These are phyloP conservation scores for Eubucco bourcierii DNA, from an alignment of 2,113 vertebrate genomes.

Conservation along the genomic window DNA sequence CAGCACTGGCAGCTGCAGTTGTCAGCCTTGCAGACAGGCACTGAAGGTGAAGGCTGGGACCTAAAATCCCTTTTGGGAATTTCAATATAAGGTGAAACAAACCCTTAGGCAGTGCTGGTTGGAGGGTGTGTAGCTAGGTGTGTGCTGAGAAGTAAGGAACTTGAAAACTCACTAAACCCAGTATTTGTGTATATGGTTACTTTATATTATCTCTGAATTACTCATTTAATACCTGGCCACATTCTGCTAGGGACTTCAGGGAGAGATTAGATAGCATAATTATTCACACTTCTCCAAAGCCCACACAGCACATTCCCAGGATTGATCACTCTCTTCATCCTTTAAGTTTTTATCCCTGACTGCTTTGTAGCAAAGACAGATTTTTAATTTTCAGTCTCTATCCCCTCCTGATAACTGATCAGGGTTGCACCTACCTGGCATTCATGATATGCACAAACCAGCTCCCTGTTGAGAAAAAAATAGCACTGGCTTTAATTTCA, in stretches of 20 bases:
- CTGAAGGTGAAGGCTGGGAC: background rate
- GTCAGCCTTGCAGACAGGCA: background rate
- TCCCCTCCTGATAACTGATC: background rate
- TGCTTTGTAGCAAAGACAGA: background rate
- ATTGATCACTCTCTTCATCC: background rate
- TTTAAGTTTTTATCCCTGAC: background rate
- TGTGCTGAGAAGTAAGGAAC: background rate
- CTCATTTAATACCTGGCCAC: background rate
- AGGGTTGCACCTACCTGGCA: background rate
- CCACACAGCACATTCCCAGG: background rate
- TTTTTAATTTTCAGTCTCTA: background rate
- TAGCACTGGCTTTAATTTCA: background rate
- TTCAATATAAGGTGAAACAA: background rate
- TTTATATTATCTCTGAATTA: background rate
- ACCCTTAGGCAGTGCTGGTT: background rate
- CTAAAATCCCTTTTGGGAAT: background rate
- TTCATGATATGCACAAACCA: background rate
- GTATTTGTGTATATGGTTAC: background rate
- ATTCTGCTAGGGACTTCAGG: background rate
- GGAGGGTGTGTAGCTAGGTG: background rate
- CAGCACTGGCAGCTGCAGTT: background rate
- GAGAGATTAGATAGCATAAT: background rate
- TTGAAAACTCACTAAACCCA: background rate
- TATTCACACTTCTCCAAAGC: background rate
- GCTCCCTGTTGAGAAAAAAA: background rate